Conservation (phyloP, 2,113 vertebrate species). For the Megaleporinus macrocephalus region DNA sequence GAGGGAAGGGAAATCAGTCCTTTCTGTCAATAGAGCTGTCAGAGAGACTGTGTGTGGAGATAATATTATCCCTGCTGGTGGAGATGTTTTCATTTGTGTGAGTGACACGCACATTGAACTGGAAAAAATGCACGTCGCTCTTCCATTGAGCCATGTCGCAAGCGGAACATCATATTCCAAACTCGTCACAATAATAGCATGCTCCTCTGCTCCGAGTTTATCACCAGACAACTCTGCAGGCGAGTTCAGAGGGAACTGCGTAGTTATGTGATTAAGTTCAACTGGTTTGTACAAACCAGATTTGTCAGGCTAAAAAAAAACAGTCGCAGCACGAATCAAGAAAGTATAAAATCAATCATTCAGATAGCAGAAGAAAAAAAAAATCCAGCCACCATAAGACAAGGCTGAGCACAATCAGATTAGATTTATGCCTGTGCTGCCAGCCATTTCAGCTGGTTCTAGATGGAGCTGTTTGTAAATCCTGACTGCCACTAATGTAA, state of each 20-base stretch:
- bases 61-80: slow-evolving; percentile 43
- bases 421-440: background rate
- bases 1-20: slow-evolving; percentile 2
- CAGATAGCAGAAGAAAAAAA: background rate
- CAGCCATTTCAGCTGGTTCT: background rate
- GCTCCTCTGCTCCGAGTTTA: background rate
- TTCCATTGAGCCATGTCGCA: slow-evolving; percentile 14
- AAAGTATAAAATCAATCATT: slow-evolving; percentile 18
- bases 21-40: slow-evolving; percentile 12
- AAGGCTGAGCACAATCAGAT: background rate
- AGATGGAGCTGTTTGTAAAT: background rate
- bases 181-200: slow-evolving; percentile 24
- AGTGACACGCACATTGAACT: slow-evolving; percentile 48
- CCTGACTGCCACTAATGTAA: background rate
- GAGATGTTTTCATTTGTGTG: slow-evolving; percentile 46
- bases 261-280: slow-evolving; percentile 7
- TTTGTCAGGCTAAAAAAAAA: slow-evolving; percentile 18
- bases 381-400: background rate
- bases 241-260: background rate
- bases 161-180: slow-evolving; percentile 35
- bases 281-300: slow-evolving; percentile 2
- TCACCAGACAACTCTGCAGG: background rate
- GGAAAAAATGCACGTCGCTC: slow-evolving; percentile 38
- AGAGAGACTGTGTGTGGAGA: slow-evolving; percentile 8
- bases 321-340: background rate